phyloP scores from a whole-genome alignment of 2,797 vertebrate species.

The Sitta carolinensis region DNA sequence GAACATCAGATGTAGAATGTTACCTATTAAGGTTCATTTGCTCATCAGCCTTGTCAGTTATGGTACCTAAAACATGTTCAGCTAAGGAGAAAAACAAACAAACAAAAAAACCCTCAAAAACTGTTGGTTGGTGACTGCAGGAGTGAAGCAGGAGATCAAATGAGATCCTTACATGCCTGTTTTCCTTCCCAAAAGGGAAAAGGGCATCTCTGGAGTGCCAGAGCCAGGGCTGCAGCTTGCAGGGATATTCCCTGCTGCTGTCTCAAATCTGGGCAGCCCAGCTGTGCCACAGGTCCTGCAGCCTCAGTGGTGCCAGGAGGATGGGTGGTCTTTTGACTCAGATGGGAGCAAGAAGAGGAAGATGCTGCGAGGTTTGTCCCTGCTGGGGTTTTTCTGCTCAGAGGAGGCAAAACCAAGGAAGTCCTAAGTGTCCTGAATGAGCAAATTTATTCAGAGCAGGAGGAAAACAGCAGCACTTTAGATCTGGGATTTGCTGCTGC shows the following conservation, averaged over 20 bases:
- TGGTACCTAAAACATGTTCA: not conserved
- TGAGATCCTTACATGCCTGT: not conserved
- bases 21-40: fast-evolving
- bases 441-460: not conserved
- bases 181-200: not conserved
- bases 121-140: not conserved
- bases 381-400: not conserved
- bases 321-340: not conserved
- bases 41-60: not conserved
- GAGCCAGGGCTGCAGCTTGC: not conserved
- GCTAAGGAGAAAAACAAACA: not conserved
- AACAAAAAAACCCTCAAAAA: not conserved
- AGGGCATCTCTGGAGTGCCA: not conserved
- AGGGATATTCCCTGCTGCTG: not conserved
- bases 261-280: not conserved
- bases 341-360: not conserved
- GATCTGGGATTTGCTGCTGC: constrained; percentile 8
- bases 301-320: not conserved
- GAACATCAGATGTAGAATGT: not conserved
- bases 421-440: not conserved
- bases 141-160: not conserved
- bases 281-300: not conserved
- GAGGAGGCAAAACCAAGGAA: not conserved
- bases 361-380: not conserved
- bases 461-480: not conserved